Base-by-base conservation (phyloP, 2,888 invertebrate species). In the Cantharis nigra region DNA sequence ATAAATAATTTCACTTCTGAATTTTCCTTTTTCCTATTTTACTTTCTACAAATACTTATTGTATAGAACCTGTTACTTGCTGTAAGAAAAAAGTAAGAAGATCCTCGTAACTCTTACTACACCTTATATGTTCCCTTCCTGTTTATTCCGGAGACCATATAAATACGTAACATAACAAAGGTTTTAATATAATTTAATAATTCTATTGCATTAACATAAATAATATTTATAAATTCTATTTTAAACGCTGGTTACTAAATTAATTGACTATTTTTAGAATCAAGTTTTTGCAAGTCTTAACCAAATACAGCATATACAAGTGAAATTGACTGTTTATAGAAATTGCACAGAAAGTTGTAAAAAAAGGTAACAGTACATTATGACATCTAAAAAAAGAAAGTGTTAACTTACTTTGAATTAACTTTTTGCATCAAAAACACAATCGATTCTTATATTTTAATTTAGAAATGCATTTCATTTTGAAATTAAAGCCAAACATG, bases 321-420 rank as follows among this genome's bases (percentile, higher is more conserved):
- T 82, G 84, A 84, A 86, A 87, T 86, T 85, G 18, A 33, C n/a
- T 49, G n/a, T 85, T 84, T 82, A 83, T 86, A 87, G 87, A 87
- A 87, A 87, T 86, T 86, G 86, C 84, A 83, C 85, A 85, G 86
- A 86, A 86, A 87, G 83, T 80, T 23, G 18, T 18, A 63, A 83
- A 81, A 83, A 82, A 83, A 79, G 81, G 80, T 83, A 81, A 81
- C 82, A 83, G 73, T 79, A 69, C 76, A 23, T 67, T 77, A 80
- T 82, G 83, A 82, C 82, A 83, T 82, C 83, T 82, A 81, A 79
- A 79, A 33, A 83, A 82, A 78, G 80, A 80, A 83, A 83, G 75
- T 33, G 70, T 70, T 63, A 33, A 23, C 65, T 16, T 63, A 64
- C 63, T 75, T 75, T 13, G 33, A 75, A 65, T 70, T 28, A 70